These are phyloP conservation scores for Scaptomyza reducta DNA, from an alignment of 2,888 invertebrate species.

Conservation along the genomic window DNA sequence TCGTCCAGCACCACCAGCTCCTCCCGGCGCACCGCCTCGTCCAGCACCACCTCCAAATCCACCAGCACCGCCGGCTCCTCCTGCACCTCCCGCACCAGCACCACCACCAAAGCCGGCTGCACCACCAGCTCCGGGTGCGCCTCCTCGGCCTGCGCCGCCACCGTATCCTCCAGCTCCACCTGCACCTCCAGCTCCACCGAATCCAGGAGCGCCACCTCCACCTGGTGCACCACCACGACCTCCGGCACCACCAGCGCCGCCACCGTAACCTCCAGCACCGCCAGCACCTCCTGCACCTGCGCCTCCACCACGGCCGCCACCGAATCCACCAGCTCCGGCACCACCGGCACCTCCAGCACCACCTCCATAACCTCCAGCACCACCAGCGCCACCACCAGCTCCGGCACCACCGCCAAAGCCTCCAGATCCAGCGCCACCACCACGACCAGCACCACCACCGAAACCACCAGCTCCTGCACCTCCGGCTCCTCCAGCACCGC, in stretches of 20 bases:
- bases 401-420: neutral
- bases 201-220: constrained; percentile 4
- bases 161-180: constrained; percentile 29
- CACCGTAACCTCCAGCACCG: constrained; percentile 45
- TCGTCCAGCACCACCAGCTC: constrained; percentile 24
- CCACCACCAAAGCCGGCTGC: constrained; percentile 54
- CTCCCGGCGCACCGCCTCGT: constrained; percentile 15
- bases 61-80: neutral
- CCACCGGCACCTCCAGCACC: constrained; percentile 21
- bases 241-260: constrained; percentile 34
- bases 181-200: constrained; percentile 27
- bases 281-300: constrained; percentile 21
- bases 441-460: neutral
- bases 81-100: constrained; percentile 40
- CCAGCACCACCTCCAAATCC: constrained; percentile 17
- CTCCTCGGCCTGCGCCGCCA: constrained; percentile 36
- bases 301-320: constrained; percentile 14
- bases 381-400: constrained; percentile 1
- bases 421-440: neutral
- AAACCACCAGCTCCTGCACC: constrained; percentile 1
- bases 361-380: constrained; percentile 40
- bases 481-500: neutral
- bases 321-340: constrained; percentile 22
- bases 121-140: constrained; percentile 40
- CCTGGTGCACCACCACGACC: constrained; percentile 54